Conservation (phyloP, 2,797 vertebrate species). For the Sebastes elongatus region DNA sequence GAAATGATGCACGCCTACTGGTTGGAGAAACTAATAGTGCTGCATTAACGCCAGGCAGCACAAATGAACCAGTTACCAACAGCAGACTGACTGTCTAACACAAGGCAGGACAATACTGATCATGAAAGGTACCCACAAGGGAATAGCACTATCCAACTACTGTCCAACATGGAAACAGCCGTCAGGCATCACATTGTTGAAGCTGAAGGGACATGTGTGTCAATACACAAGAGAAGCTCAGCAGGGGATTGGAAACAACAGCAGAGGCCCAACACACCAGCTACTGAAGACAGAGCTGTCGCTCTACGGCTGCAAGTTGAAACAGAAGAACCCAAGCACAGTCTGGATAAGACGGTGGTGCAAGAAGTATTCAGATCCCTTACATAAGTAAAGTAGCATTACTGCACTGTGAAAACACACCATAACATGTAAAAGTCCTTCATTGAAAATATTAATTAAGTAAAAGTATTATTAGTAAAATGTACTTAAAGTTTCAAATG, state of each 20-base stretch:
- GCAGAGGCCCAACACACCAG: slow-evolving; percentile 33
- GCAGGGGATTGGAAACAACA: slow-evolving; percentile 40
- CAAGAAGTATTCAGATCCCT: not conserved
- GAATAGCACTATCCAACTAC: slow-evolving; percentile 20
- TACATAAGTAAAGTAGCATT: not conserved
- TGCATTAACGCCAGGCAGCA: slow-evolving; percentile 9
- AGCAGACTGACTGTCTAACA: slow-evolving; percentile 25
- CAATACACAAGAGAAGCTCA: slow-evolving; percentile 33
- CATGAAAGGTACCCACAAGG: slow-evolving; percentile 23
- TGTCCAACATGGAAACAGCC: slow-evolving; percentile 34
- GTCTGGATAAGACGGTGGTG: slow-evolving; percentile 8
- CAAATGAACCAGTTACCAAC: slow-evolving; percentile 31
- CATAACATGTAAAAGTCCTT: not conserved
- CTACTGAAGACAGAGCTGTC: slow-evolving; percentile 47
- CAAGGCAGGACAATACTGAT: slow-evolving; percentile 25
- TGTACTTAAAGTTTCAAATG: not conserved
- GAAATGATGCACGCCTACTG: slow-evolving; percentile 32
- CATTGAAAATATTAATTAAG: not conserved
- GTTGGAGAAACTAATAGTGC: slow-evolving; percentile 21
- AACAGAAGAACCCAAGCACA: slow-evolving; percentile 19
- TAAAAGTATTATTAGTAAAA: not conserved
- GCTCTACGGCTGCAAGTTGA: slow-evolving; percentile 1
- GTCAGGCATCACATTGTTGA: slow-evolving; percentile 50
- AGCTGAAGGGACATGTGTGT: slow-evolving; percentile 52
- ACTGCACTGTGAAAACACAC: not conserved